phyloP scores from a whole-genome alignment of 2,888 invertebrate species.

The Microchrysa polita region DNA sequence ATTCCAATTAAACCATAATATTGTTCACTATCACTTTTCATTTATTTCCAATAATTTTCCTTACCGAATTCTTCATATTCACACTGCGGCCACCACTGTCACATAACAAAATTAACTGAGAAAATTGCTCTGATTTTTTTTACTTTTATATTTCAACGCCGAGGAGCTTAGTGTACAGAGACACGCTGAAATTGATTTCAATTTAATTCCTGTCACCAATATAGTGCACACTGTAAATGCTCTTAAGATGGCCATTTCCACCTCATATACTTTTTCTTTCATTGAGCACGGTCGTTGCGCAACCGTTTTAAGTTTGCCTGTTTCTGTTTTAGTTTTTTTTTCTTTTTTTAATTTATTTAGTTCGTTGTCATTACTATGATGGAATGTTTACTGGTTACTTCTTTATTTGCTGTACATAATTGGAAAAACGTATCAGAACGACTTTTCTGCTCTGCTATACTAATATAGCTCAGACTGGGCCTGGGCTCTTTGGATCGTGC shows the following conservation, averaged over 20 bases:
- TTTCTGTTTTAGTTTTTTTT: too few relatives aligned
- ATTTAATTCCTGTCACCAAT: slow-evolving; percentile 6
- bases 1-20: too few relatives aligned
- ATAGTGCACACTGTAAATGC: not conserved
- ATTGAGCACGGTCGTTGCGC: not conserved
- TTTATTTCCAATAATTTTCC: not conserved
- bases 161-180: not conserved
- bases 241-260: not conserved
- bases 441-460: not conserved
- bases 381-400: not conserved
- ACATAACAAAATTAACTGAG: slow-evolving; percentile 4
- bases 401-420: slow-evolving; percentile 1
- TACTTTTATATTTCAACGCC: not conserved
- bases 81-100: not conserved
- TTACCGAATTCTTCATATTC: not conserved
- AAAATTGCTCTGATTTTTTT: slow-evolving; percentile 6
- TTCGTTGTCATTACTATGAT: slow-evolving; percentile 5
- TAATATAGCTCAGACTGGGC: not conserved
- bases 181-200: not conserved
- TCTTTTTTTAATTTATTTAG: too few relatives aligned
- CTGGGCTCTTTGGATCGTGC: too few relatives aligned
- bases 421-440: slow-evolving; percentile 7
- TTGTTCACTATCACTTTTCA: not conserved
- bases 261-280: not conserved
- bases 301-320: not conserved